Evolutionary conservation across 2,888 invertebrate species (phyloP), one percentile per base, ranked within the genome.

Genomic region (Embidobia sp.): DNA sequence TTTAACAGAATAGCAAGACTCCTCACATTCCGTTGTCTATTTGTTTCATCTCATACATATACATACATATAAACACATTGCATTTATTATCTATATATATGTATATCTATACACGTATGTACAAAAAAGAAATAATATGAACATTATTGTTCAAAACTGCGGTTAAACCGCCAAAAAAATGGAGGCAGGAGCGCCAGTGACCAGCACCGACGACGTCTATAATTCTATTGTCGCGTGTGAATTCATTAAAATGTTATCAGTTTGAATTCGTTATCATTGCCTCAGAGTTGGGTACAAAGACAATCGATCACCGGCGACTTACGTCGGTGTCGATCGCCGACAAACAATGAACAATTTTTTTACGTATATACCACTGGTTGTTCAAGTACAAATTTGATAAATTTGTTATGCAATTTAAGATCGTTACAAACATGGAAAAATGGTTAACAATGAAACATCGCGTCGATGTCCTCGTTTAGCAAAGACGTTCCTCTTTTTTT

Each of bases 181-280:
- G 48, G 77, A 78, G 77, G 66, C 69, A 72, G 57, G 42, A 61
- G 10, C 15, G 48, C 73, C 77, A 29, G 78, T 79, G 82, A 74
- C 83, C 83, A 80, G 82, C 82, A 57, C 80, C 55, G 57, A 53
- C 53, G 44, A 61, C 46, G 48, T 77, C 35, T 79, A 76, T 63
- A 48, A 15, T n/a, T 42, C 81, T 81, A 81, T 81, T 81, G 79
- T 81, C 81, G 76, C 76, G 79, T 49, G 40, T 66, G 49, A 79
- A 67, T 76, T 74, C 77, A 51, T 77, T 59, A 61, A 10, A 27
- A 16, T 42, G 6, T 11, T 35, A 35, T 26, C 26, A 11, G 7
- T 55, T 53, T 63, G 16, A 61, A 63, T 63, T 64, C 49, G 40
- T 55, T 48, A 69, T 49, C 18, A 37, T 19, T 53, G 72, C 44